Base-by-base conservation (phyloP, 2,113 vertebrate genomes). In the Sylvia atricapilla region DNA sequence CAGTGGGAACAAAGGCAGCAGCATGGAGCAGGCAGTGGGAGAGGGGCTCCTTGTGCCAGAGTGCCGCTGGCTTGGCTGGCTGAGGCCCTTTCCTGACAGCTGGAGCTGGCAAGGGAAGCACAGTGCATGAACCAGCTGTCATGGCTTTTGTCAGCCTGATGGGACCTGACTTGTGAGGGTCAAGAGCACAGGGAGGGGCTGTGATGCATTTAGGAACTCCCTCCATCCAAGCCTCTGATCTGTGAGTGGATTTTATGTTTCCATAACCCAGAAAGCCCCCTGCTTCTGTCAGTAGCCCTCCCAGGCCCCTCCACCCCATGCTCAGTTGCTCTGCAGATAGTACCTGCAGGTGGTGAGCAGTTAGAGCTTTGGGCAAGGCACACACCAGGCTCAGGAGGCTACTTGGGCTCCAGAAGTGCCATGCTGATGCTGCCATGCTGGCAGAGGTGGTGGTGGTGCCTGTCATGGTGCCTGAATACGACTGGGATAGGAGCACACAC, bases 401-500 rank as follows among this genome's bases (percentile, higher is more conserved):
- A 1, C 35, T 24, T 52, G 44, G 68, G 46, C 44, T 77, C 41
- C 11, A 27, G 15, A 30, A 59, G 15, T 27, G 13, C 2, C 2
- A 13, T 22, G 14, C 11, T 35, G 72, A 30, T 68, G 35, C 33
- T 68, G 72, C 33, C 41, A 25, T 18, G 7, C 24, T 56, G 23
- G 60, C 44, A 59, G 67, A 50, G 52, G 24, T 0, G 4, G 41
- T 56, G 73, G 13, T 43, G 44, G 0, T 64, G 39, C 35, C 85
- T 93, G 68, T 33, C 0, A 1, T 11, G 20, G 59, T 50, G 19
- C 19, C 52, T 0, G 0, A 4, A 25, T 19, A 4, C 8, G 9
- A 11, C 76, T 46, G 47, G 80, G 18, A 16, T 39, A 30, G 62
- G 33, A 75, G 22, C 53, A 46, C 11, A 3, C 0, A 0, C 4